Evolutionary conservation across 2,888 invertebrate species (phyloP), one percentile per base, ranked within the genome.

Genomic region (Allygus modestus): DNA sequence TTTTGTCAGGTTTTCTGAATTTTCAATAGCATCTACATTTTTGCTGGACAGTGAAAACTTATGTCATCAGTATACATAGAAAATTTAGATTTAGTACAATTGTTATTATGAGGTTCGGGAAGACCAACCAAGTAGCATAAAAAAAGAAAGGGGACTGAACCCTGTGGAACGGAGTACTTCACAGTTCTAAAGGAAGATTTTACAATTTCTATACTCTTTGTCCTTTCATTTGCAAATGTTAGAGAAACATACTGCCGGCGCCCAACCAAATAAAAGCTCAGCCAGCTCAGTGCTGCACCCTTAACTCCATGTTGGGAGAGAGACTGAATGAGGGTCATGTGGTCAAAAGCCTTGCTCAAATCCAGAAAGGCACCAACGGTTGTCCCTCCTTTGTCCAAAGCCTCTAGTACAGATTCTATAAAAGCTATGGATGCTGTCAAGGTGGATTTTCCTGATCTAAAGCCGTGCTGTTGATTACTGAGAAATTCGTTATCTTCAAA

Each of bases 301-400:
- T 17, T 46, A 46, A 46, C 46, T 15, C 17, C 46, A 46, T 46
- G 46, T 46, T 15, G 46, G 4, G 46, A 15, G 1, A 15, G 46
- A 15, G 17, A 2, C 46, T 15, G 46, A 2, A 46, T 46, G 46
- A 46, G 46, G 46, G 1, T 15, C 1, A 9, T 46, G 17, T 46
- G 46, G 46, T 46, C 46, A 46, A 46, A 15, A 46, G 46, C 46
- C 46, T 46, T 46, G 17, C 46, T 46, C 46, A 46, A 46, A 46
- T 46, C 46, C 17, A 46, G 46, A 46, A 46, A 46, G 15, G 46
- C 46, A 46, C 46, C 46, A 46, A 46, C 46, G 12, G 46, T 15
- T 2, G 46, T 46, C 46, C 12, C 46, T 46, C 46, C 46, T 12
- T 12, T 46, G 17, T 15, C 46, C 12, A 46, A 46, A 12, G 46